phyloP scores from a whole-genome alignment of 2,888 invertebrate genomes.

The Stictocephala bisonia region DNA sequence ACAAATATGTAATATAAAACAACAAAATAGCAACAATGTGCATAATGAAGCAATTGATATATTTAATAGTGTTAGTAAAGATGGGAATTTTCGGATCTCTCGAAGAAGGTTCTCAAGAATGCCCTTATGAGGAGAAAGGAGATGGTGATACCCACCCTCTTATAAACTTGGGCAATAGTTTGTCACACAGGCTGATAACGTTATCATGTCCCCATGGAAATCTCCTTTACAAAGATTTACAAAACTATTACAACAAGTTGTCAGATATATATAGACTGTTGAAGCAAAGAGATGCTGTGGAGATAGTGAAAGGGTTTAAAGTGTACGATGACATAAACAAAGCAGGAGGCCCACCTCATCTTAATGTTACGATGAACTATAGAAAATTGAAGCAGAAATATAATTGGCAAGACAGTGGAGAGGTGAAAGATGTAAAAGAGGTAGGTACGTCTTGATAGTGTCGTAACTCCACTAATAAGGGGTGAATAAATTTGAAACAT shows the following conservation, averaged over 20 bases:
- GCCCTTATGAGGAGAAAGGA: too few relatives aligned
- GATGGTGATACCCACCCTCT: conserved; percentile 10
- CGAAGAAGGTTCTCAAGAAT: too few relatives aligned
- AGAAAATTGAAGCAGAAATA: conserved; percentile 13
- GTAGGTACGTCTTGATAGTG: too few relatives aligned
- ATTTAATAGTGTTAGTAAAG: too few relatives aligned
- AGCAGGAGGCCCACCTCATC: conserved; percentile 4
- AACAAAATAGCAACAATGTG: too few relatives aligned
- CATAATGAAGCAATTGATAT: too few relatives aligned
- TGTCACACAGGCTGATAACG: background rate
- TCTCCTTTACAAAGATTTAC: conserved; percentile 15
- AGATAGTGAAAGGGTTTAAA: conserved; percentile 22
- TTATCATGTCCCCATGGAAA: conserved; percentile 7
- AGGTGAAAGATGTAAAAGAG: conserved; percentile 14
- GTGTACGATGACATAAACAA: conserved; percentile 6
- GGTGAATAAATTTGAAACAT: too few relatives aligned
- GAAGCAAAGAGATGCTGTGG: background rate
- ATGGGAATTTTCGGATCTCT: too few relatives aligned
- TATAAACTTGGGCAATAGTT: conserved; percentile 14
- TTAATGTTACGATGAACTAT: conserved; percentile 10
- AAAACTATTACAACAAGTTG: background rate
- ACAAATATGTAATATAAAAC: too few relatives aligned
- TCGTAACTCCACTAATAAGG: too few relatives aligned
- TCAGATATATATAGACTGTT: conserved; percentile 17
- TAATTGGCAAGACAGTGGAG: conserved; percentile 11